Percentiles rank a stretch among this genome's conserved stretches.
Evolutionary conservation across 2,888 invertebrate genomes (phyloP).

Genomic region (Busseola fusca): DNA sequence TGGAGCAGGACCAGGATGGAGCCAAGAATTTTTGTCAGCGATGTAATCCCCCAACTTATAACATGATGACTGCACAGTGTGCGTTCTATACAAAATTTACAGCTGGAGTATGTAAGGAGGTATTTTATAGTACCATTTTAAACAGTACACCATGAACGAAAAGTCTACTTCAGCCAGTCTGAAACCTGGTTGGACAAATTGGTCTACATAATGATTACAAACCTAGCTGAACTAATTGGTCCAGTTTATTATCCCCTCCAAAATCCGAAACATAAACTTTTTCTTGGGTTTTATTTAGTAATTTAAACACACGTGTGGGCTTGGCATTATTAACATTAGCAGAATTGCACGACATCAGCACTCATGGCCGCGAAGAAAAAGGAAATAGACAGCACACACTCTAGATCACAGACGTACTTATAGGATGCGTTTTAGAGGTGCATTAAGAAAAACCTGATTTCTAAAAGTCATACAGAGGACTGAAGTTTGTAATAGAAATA

Average conservation of each 20-base stretch:
- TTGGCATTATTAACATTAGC: neutral
- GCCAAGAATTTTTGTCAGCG: too few species aligned
- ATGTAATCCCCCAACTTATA: neutral
- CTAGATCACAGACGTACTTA: neutral
- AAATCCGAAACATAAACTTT: neutral
- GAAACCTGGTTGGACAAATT: neutral
- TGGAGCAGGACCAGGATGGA: too few species aligned
- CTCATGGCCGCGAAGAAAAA: neutral
- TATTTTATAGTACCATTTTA: neutral
- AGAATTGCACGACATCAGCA: neutral
- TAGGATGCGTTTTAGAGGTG: neutral
- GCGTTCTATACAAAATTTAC: too few species aligned
- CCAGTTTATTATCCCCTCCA: neutral
- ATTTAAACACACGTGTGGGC: too few species aligned
- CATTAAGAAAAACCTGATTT: too few species aligned
- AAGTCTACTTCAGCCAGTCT: neutral
- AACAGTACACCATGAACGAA: too few species aligned
- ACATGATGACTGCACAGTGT: too few species aligned
- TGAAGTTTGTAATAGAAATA: too few species aligned
- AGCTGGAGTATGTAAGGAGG: neutral
- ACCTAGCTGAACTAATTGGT: neutral
- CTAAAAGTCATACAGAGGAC: too few species aligned
- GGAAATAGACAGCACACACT: neutral
- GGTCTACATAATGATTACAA: neutral
- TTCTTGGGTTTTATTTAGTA: neutral